Percentiles rank a stretch among this genome's conserved stretches.
phyloP scores from a whole-genome alignment of 2,113 vertebrate species.

The Ifrita kowaldi region DNA sequence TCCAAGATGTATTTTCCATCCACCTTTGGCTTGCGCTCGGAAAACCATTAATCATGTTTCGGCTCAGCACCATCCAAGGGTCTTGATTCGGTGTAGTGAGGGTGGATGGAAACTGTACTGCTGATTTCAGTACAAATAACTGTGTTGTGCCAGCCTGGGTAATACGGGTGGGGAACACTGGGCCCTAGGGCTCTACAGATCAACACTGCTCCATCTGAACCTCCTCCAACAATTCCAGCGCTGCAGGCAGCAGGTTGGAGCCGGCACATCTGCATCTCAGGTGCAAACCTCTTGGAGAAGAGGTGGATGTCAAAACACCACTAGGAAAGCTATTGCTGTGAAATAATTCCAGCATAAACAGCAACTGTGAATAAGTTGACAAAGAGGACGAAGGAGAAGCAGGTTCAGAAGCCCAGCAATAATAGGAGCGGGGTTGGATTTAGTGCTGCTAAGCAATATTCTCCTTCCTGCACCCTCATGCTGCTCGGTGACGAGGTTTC shows the following conservation, averaged over 20 bases:
- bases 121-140: neutral
- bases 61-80: neutral
- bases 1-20: slow-evolving; percentile 19
- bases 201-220: neutral
- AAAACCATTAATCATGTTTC: neutral
- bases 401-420: neutral
- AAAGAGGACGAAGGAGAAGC: neutral
- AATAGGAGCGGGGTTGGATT: neutral
- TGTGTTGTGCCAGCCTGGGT: neutral
- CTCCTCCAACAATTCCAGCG: neutral
- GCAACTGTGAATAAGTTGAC: neutral
- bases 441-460: neutral
- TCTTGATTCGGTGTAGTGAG: neutral
- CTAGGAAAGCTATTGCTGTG: neutral
- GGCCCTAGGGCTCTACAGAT: neutral
- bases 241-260: neutral
- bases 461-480: neutral
- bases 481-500: neutral
- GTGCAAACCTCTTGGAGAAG: neutral
- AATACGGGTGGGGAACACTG: neutral
- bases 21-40: neutral
- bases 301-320: neutral
- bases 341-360: neutral
- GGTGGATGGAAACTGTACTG: neutral
- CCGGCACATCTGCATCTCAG: neutral